A percentile compares a stretch with the other conserved stretches of the same genome.
These are phyloP conservation scores for Acanthococcus lagerstroemiae DNA, from an alignment of 2,888 invertebrate species.

Conservation along the genomic window DNA sequence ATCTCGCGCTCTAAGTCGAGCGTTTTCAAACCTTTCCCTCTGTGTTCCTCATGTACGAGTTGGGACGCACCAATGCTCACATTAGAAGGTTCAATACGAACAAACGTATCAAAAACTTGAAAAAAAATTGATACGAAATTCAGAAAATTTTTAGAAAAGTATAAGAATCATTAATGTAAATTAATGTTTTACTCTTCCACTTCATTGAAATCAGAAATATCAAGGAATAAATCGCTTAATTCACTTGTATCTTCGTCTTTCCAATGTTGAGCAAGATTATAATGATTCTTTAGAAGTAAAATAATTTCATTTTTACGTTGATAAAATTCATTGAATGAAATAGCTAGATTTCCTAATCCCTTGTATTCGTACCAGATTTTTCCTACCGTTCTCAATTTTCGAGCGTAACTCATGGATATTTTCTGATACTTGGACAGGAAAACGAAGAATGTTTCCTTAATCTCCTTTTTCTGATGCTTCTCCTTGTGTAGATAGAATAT, in stretches of 20 bases:
- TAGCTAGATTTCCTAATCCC: not conserved
- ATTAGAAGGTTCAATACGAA: not conserved
- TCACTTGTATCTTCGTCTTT: not conserved
- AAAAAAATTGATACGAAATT: not conserved
- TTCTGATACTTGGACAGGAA: not conserved
- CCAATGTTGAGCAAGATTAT: too few relatives aligned
- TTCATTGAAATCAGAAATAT: not conserved
- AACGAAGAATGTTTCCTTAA: not conserved
- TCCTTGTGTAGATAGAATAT: not conserved
- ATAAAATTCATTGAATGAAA: too few relatives aligned
- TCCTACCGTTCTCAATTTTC: not conserved
- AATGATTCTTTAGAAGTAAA: too few relatives aligned
- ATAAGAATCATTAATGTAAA: not conserved
- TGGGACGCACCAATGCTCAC: not conserved
- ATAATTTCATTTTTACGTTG: too few relatives aligned
- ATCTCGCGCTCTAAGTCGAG: not conserved
- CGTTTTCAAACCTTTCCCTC: not conserved
- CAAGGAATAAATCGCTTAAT: not conserved
- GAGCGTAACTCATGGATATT: not conserved
- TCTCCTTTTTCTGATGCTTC: not conserved
- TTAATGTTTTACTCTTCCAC: too few relatives aligned
- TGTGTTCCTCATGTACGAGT: not conserved
- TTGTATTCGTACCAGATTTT: not conserved
- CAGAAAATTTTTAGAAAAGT: not conserved
- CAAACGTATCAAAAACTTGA: not conserved